phyloP scores from a whole-genome alignment of 2,888 invertebrate genomes.

The Ephialtes manifestator region DNA sequence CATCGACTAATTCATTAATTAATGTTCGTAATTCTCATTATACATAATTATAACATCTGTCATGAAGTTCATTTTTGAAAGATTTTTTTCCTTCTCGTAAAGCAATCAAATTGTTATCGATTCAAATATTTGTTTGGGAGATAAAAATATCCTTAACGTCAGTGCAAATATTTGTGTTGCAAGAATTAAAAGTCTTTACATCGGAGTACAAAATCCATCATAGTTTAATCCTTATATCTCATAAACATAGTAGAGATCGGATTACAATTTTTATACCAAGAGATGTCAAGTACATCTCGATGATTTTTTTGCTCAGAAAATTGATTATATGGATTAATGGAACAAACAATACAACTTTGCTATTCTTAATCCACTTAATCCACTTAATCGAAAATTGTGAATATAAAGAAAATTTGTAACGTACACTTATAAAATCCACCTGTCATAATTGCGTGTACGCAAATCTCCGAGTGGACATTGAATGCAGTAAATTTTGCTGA shows the following conservation, averaged over 20 bases:
- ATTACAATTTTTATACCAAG: slow-evolving; percentile 13
- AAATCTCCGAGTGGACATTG: neutral
- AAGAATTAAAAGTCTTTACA: neutral
- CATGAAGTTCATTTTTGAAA: too few species aligned
- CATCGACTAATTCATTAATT: too few species aligned
- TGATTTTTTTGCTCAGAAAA: neutral
- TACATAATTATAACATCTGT: too few species aligned
- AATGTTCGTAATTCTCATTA: too few species aligned
- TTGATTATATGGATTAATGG: too few species aligned
- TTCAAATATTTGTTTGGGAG: too few species aligned
- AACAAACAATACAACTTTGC: too few species aligned
- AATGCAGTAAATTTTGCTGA: slow-evolving; percentile 16
- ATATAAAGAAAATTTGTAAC: neutral
- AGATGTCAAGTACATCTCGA: slow-evolving; percentile 12
- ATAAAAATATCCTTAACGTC: neutral
- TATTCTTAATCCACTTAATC: neutral
- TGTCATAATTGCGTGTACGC: neutral
- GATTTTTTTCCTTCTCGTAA: too few species aligned
- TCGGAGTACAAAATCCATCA: neutral
- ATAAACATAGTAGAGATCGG: neutral
- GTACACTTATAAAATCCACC: neutral
- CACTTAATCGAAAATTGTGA: neutral
- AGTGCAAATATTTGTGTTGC: neutral
- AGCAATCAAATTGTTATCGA: too few species aligned
- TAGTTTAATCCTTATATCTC: neutral